Conservation (phyloP, 2,797 vertebrate genomes). For the Sarcoramphus papa region DNA sequence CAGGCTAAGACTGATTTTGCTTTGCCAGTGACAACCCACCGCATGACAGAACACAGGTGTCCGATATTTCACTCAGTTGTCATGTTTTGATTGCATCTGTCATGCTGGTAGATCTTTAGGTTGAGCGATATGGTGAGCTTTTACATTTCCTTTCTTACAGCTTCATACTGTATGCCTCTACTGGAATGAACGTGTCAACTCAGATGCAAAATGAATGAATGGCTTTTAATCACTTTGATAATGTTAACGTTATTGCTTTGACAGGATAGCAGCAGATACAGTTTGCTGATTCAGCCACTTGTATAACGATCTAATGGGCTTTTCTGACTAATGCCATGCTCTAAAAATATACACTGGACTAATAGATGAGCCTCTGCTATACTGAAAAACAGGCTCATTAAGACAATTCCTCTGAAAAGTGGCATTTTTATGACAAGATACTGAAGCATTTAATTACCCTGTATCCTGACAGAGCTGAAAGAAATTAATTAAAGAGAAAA, state of each 20-base stretch:
- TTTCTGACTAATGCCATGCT: constrained; percentile 56
- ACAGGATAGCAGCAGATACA: constrained; percentile 54
- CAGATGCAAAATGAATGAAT: constrained; percentile 50
- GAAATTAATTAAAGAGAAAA: constrained; percentile 42
- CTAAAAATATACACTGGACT: constrained; percentile 64
- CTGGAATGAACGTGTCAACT: constrained; percentile 59
- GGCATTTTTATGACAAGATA: constrained; percentile 50
- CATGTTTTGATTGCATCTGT: constrained; percentile 52
- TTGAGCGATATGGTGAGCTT: constrained; percentile 14
- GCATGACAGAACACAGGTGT: background rate
- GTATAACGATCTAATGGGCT: constrained; percentile 59
- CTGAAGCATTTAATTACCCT: constrained; percentile 53
- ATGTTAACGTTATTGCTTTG: constrained; percentile 53
- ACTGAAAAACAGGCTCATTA: constrained; percentile 57
- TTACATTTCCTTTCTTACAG: constrained; percentile 10
- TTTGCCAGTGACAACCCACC: background rate
- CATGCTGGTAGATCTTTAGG: background rate
- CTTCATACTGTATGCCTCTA: background rate
- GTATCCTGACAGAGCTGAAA: constrained; percentile 39
- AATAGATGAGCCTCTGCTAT: constrained; percentile 48
- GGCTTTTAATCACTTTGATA: constrained; percentile 64
- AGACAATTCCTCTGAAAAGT: constrained; percentile 60
- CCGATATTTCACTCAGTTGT: background rate
- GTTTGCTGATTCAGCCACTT: constrained; percentile 70
- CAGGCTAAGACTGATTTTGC: background rate